Base-by-base conservation (phyloP, 1,140 invertebrate species). In the Drosophila kohkoa region DNA sequence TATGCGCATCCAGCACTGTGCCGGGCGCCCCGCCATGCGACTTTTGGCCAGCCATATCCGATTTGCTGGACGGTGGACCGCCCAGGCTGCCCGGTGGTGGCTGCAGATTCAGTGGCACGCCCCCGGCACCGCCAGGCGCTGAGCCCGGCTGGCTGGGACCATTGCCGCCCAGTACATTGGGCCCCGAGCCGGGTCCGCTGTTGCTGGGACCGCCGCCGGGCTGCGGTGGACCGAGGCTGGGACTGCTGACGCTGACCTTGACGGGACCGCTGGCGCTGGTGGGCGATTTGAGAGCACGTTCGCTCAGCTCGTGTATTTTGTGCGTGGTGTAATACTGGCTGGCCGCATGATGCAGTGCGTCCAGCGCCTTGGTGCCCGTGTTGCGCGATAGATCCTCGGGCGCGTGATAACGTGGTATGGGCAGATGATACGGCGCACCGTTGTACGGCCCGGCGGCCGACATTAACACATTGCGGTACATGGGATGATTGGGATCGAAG, bases 271-370 rank as follows among this genome's bases (percentile, higher is more conserved):
- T 78, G 49, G 83, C 82, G 11, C 96, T 95, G 13, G 94, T 96
- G 0, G 96, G 96, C 1, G 96, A 96, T 89, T 97, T 97, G 16
- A 97, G 92, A 1, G 96, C 97, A 72, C 97, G 95, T 90, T 98
- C 97, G 91, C 98, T 96, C 43, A 98, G 94, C 92, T 98, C 97
- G 90, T 98, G 97, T 76, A 98, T 98, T 93, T 98, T 98, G 93
- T 98, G 97, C 55, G 95, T 94, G 35, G 95, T 95, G 70, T 93
- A 94, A 81, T 97, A 97, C 91, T 96, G 97, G 83, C 93, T 95
- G 59, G 96, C 96, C 91, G 96, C 96, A 73, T 97, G 96, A 78
- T 97, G 96, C 46, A 98, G 93, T 71, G 98, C 93, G 81, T 98
- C 97, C 52, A 98, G 92, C 6, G 97, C 96, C 92, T 97, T 97